These are phyloP conservation scores for Amphiura filiformis DNA, from an alignment of 35 echinoderm and acorn worm species.

Conservation along the genomic window DNA sequence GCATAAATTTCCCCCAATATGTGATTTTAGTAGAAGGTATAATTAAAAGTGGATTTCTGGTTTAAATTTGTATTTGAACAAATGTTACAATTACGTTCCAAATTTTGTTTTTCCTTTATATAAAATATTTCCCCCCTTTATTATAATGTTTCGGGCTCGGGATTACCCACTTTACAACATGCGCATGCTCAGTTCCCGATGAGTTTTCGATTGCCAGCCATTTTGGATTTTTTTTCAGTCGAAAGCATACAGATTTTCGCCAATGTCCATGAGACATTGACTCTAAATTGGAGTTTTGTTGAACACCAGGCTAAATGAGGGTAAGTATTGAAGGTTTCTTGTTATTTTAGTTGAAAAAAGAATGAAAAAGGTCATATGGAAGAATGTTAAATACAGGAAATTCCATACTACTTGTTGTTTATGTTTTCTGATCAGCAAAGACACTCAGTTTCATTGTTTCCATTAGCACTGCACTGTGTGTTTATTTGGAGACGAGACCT, in stretches of 20 bases:
- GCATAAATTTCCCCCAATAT: no score
- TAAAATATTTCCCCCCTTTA: no score
- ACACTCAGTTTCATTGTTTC: no score
- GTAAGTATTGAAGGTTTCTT: conserved; percentile 2
- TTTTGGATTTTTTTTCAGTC: conserved; percentile 30
- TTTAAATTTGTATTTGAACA: no score
- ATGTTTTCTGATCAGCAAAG: no score
- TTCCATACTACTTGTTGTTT: background rate
- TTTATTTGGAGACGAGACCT: no score
- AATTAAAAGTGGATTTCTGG: no score
- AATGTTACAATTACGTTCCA: no score
- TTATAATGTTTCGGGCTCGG: conserved; percentile 18
- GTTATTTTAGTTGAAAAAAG: background rate
- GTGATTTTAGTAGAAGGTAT: no score
- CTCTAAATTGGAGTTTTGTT: background rate
- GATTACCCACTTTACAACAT: conserved; percentile 24
- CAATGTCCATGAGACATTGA: conserved; percentile 10
- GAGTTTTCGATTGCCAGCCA: conserved; percentile 38
- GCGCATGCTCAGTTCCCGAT: background rate
- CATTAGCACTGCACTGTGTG: no score
- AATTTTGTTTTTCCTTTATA: no score
- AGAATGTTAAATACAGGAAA: background rate
- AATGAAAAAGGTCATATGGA: background rate
- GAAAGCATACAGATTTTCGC: background rate
- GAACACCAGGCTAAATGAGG: conserved; percentile 29